These are phyloP conservation scores for Temnothorax curvispinosus DNA, from an alignment of 1,140 invertebrate genomes.

Conservation along the genomic window DNA sequence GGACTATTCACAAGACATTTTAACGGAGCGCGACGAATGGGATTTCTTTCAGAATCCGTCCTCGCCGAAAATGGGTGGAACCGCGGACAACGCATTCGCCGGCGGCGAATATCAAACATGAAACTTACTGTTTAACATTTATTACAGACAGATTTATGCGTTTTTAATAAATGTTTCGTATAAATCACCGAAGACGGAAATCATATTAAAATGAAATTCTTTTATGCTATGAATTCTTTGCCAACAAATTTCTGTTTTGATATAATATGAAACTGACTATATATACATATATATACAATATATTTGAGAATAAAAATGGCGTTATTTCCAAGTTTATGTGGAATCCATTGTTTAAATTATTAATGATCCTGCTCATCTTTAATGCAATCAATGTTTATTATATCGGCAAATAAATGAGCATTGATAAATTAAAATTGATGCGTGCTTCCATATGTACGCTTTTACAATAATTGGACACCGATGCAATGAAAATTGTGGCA, in stretches of 20 bases:
- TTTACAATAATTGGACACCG: constrained; percentile 26
- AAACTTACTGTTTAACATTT: background rate
- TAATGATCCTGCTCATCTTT: constrained; percentile 46
- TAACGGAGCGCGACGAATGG: background rate
- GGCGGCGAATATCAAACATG: background rate
- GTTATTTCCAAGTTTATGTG: background rate
- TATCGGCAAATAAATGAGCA: constrained; percentile 49
- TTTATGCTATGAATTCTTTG: background rate
- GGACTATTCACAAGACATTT: constrained; percentile 58
- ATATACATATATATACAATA: background rate
- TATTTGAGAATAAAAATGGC: constrained; percentile 7
- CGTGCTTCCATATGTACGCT: background rate
- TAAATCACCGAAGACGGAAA: background rate
- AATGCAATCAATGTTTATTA: constrained; percentile 51
- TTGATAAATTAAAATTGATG: constrained; percentile 55
- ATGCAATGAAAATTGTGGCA: background rate
- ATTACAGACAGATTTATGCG: background rate
- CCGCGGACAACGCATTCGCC: background rate
- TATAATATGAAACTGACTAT: background rate
- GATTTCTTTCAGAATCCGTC: constrained; percentile 11
- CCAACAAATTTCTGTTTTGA: background rate
- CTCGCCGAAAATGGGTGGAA: constrained; percentile 27
- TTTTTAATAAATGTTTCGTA: background rate
- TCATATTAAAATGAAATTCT: background rate
- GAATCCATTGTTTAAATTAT: constrained; percentile 31